Conservation (phyloP, 2,797 vertebrate species). For the Lepus oiostolus region DNA sequence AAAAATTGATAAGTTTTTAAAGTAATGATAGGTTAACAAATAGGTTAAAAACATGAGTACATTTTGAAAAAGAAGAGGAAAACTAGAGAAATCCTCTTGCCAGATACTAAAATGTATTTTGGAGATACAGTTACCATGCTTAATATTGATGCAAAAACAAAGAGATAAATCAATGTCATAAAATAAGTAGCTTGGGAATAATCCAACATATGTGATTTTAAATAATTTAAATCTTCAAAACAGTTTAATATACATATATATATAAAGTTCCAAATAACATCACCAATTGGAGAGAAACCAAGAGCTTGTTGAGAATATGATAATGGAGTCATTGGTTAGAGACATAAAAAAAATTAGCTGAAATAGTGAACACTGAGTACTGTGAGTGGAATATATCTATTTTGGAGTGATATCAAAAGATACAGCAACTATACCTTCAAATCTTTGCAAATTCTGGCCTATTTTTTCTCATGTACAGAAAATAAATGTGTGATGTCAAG, state of each 20-base stretch:
- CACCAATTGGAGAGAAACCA: not conserved
- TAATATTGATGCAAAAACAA: not conserved
- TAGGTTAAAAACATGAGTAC: not conserved
- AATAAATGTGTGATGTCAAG: not conserved
- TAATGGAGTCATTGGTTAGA: constrained; percentile 2
- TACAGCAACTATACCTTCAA: not conserved
- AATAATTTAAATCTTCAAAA: not conserved
- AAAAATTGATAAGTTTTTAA: not conserved
- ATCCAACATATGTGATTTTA: not conserved
- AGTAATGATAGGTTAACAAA: not conserved
- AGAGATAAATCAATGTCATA: not conserved
- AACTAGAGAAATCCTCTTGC: not conserved
- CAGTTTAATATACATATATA: not conserved
- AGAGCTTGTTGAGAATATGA: constrained; percentile 34
- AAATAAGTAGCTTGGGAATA: constrained; percentile 18
- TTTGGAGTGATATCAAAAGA: not conserved
- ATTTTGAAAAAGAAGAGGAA: constrained; percentile 19
- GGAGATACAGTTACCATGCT: not conserved
- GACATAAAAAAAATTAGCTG: not conserved
- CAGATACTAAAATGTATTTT: constrained; percentile 43
- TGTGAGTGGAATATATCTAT: not conserved
- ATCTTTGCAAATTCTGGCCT: not conserved
- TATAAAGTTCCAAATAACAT: constrained; percentile 8
- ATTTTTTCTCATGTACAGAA: not conserved
- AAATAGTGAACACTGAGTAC: not conserved